Base-by-base conservation (phyloP, 2,797 vertebrate genomes). In the Lutjanus argentimaculatus region DNA sequence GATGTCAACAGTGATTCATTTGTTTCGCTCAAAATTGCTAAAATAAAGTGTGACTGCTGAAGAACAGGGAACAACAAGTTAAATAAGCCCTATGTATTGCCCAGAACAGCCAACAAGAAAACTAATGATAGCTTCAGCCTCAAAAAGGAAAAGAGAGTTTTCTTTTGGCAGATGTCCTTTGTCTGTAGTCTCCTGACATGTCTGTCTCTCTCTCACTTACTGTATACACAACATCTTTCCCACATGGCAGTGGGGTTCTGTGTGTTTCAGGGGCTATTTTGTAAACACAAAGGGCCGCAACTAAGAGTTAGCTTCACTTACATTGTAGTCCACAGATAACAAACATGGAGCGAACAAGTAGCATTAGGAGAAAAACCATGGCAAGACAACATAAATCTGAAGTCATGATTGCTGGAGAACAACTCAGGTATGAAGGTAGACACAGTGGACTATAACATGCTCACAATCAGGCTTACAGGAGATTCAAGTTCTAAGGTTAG, bases 321-420 rank as follows among this genome's bases (percentile, higher is more conserved):
- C 55, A 53, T 40, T 76, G 19, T 52, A 67, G 76, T 70, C 40
- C 64, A 70, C 70, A 82, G 77, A 89, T 61, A 80, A 72, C 68
- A 87, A 89, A 89, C 77, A 97, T 96, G 96, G 96, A 97, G 82
- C 91, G 85, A 82, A 92, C 94, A 84, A 88, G 53, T 65, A 89
- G 94, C 86, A 64, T 95, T 43, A 94, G 94, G 89, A 96, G 94
- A 72, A 95, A 92, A 89, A 93, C 94, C 6, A 89, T 93, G 15
- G 92, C 93, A 8, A 90, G 95, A 75, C 97, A 97, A 59, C 94
- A 96, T 67, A 94, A 97, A 77, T 95, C 95, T 0, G 97, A 98
- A 90, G 95, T 97, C 77, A 96, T 97, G 96, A 97, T 97, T 56
- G 96, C 97, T n/a, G 97, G 97, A 82, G 97, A 98, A 80, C 96